Evolutionary conservation across 2,113 vertebrate species (phyloP), one percentile per base, ranked within the genome.

Genomic region (Trichechus manatus): DNA sequence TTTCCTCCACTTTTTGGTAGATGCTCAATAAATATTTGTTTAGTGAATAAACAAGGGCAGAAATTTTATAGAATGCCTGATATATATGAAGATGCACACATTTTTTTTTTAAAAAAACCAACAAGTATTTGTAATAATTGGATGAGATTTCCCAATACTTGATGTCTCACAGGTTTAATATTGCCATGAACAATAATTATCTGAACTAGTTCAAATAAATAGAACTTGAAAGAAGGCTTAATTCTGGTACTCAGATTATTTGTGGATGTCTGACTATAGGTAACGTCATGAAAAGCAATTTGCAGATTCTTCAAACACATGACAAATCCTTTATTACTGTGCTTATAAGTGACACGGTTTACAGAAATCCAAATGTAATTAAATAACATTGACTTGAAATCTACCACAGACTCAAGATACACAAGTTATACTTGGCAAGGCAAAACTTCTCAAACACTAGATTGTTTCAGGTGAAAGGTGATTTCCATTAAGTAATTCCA

Each of bases 301-400:
- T 97, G 95, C 96, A 97, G 95, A 97, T 88, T 92, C 93, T 98
- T 98, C 97, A 75, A 95, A 98, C 98, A 99, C 98, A 98, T 97
- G 98, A 99, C 98, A 98, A 98, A 98, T 98, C 97, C 97, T 99
- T 99, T 99, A 99, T 99, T 99, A 99, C 98, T 99, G 98, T 98
- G 98, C 98, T 98, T 98, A 97, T 98, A 98, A 98, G 98, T 98
- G 98, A 99, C 98, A 99, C 88, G 97, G 98, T 98, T 98, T 98
- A 98, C 98, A 98, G 97, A 98, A 99, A 97, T 98, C 98, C 98
- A 98, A 98, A 98, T 98, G 97, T 98, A 98, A 98, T 99, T 99
- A 99, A 99, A 98, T 98, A 99, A 99, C 98, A 98, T 85, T 97
- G 96, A 98, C 91, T 97, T 97, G 96, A 98, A 98, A 98, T 97